phyloP scores from a whole-genome alignment of 2,113 vertebrate genomes.

The Melierax canorus region DNA sequence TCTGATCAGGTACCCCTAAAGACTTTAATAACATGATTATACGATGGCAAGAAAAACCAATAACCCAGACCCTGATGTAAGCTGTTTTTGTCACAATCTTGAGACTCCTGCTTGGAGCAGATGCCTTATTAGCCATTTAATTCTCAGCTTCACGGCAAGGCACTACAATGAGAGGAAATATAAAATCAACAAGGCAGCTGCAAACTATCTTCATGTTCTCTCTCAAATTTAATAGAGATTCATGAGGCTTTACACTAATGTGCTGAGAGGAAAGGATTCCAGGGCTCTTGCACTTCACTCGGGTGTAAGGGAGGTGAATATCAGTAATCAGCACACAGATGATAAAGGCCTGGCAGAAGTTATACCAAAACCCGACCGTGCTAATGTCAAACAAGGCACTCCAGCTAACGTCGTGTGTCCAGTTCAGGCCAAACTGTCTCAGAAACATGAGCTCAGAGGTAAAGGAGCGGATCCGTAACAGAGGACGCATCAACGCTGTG shows the following conservation, averaged over 20 bases:
- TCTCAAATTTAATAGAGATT: slow-evolving; percentile 55
- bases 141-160: slow-evolving; percentile 16
- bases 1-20: background rate
- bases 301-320: background rate
- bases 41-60: slow-evolving; percentile 5
- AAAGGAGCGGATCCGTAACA: background rate
- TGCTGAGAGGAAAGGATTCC: background rate
- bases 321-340: background rate
- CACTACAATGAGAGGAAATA: slow-evolving; percentile 14
- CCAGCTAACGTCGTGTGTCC: background rate
- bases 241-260: slow-evolving; percentile 40
- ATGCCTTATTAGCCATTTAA: slow-evolving; percentile 49
- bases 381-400: background rate
- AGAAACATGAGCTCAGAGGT: background rate
- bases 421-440: background rate
- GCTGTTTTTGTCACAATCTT: slow-evolving; percentile 10
- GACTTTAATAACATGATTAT: slow-evolving; percentile 2
- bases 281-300: background rate
- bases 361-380: fast-evolving
- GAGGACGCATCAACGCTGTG: background rate
- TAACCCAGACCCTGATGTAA: background rate
- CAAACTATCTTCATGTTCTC: slow-evolving; percentile 32
- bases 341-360: background rate
- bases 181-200: slow-evolving; percentile 55
- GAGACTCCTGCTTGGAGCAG: slow-evolving; percentile 31